phyloP scores from a whole-genome alignment of 2,888 invertebrate species.

The Melinopterus prodromus region DNA sequence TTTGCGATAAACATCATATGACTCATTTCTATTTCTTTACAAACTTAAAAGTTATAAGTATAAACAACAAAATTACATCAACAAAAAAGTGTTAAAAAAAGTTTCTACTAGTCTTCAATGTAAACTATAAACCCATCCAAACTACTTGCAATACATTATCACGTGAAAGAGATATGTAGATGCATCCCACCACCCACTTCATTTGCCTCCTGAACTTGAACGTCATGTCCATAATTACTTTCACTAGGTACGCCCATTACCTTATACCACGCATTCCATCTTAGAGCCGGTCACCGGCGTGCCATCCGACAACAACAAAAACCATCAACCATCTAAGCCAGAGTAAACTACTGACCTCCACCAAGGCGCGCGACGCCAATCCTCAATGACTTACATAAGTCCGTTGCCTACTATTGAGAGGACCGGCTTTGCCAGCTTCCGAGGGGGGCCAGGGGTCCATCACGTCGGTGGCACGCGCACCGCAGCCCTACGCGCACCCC shows the following conservation, averaged over 20 bases:
- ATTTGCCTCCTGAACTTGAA: not conserved
- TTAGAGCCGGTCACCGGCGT: constrained; percentile 14
- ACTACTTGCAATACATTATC: too few relatives aligned
- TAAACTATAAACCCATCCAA: too few relatives aligned
- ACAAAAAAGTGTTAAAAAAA: too few relatives aligned
- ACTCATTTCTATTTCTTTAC: too few relatives aligned
- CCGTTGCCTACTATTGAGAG: constrained; percentile 5
- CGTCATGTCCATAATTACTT: not conserved
- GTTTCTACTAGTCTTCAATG: too few relatives aligned
- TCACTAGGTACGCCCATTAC: constrained; percentile 21
- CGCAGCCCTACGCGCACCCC: constrained; percentile 57
- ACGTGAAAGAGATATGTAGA: too few relatives aligned
- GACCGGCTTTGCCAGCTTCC: constrained; percentile 32
- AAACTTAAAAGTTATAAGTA: too few relatives aligned
- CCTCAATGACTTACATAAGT: constrained; percentile 26
- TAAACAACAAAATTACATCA: too few relatives aligned
- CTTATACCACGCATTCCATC: constrained; percentile 7
- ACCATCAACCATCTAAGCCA: constrained; percentile 18
- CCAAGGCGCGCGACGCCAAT: constrained; percentile 12
- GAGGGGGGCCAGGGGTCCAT: constrained; percentile 40
- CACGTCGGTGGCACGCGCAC: constrained; percentile 61
- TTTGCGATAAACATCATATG: too few relatives aligned
- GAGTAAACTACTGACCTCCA: constrained; percentile 22
- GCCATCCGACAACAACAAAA: not conserved
- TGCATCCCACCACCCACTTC: not conserved